phyloP scores from a whole-genome alignment of 2,113 vertebrate genomes.

The Lucifuga dentata region DNA sequence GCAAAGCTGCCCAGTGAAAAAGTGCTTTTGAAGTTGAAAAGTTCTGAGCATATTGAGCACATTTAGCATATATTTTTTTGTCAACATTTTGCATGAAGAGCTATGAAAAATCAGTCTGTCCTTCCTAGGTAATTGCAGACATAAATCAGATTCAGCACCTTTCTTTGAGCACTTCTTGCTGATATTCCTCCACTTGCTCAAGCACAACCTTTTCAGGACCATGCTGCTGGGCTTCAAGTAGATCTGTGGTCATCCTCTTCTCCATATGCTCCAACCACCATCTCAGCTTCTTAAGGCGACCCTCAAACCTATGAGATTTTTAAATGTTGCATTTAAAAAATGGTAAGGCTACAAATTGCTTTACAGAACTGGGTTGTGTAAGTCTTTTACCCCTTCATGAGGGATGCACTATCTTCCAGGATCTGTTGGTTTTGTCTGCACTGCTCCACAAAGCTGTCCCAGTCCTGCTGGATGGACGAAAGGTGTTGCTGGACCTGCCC shows the following conservation, averaged over 20 bases:
- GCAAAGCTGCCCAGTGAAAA: too few relatives aligned
- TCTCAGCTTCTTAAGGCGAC: slow-evolving; percentile 88
- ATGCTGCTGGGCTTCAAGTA: slow-evolving; percentile 85
- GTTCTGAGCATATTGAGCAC: too few relatives aligned
- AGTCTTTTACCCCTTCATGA: slow-evolving; percentile 80
- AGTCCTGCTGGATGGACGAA: slow-evolving; percentile 89
- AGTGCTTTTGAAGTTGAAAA: too few relatives aligned
- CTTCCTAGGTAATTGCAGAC: background rate
- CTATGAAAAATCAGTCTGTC: too few relatives aligned
- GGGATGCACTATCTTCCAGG: slow-evolving; percentile 88
- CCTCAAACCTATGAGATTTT: slow-evolving; percentile 86
- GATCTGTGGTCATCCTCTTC: slow-evolving; percentile 88
- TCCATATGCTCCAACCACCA: slow-evolving; percentile 92
- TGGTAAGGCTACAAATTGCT: background rate
- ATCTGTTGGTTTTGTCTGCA: slow-evolving; percentile 90
- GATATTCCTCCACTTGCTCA: slow-evolving; percentile 91
- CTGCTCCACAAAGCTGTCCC: slow-evolving; percentile 90
- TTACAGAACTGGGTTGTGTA: background rate
- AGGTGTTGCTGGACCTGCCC: slow-evolving; percentile 91
- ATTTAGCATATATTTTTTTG: too few relatives aligned
- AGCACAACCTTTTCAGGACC: slow-evolving; percentile 90
- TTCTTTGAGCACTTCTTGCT: slow-evolving; percentile 90
- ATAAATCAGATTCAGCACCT: slow-evolving; percentile 79
- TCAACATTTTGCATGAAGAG: background rate
- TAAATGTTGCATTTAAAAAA: background rate